Percentiles rank a stretch among this genome's conserved stretches.
Conservation (phyloP, 2,888 invertebrate genomes). For the Drosophila cracens region DNA sequence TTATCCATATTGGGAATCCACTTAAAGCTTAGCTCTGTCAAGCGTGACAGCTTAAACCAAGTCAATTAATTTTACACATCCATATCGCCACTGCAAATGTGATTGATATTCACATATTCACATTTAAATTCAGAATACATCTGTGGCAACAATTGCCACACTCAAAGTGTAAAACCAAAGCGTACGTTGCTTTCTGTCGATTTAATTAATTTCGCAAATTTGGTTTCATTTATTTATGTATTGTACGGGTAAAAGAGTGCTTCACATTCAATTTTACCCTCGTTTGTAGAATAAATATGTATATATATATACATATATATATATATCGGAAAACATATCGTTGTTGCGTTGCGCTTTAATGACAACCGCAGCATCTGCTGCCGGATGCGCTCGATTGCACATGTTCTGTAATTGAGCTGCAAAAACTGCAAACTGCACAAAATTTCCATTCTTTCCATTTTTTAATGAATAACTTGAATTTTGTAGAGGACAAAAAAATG, state of each 20-base stretch:
- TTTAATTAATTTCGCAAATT: conserved; percentile 76
- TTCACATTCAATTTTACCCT: background rate
- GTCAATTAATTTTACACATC: conserved; percentile 37
- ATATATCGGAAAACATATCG: conserved; percentile 49
- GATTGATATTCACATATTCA: conserved; percentile 38
- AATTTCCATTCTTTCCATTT: background rate
- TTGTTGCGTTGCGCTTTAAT: conserved; percentile 55
- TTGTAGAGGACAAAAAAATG: conserved; percentile 20
- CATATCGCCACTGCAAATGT: conserved; percentile 25
- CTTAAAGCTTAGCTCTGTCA: conserved; percentile 36
- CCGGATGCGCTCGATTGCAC: conserved; percentile 71
- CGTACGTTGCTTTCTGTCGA: conserved; percentile 63
- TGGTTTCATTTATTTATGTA: conserved; percentile 68
- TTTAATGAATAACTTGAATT: conserved; percentile 22
- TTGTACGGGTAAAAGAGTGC: conserved; percentile 18
- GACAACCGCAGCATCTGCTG: conserved; percentile 71
- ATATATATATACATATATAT: background rate
- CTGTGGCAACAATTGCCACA: conserved; percentile 45
- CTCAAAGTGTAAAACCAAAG: conserved; percentile 59
- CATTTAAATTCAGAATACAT: conserved; percentile 38
- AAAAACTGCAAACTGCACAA: background rate
- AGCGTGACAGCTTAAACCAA: conserved; percentile 36
- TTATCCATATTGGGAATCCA: conserved; percentile 22
- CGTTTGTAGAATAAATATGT: background rate
- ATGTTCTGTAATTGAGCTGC: conserved; percentile 33